Conservation (phyloP, 2,113 vertebrate species). For the Onychostoma macrolepis region DNA sequence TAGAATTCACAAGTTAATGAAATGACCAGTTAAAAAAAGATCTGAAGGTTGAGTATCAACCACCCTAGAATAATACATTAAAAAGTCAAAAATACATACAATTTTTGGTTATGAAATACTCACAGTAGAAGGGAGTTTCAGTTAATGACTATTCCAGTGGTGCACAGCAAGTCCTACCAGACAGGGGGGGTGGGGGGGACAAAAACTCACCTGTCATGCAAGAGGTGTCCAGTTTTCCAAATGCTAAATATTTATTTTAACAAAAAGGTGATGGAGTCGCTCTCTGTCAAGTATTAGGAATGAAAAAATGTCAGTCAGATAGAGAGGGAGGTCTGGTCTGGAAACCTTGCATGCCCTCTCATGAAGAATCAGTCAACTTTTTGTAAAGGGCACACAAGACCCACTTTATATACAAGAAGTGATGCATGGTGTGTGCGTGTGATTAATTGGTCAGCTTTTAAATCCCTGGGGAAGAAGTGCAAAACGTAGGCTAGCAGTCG, state of each 20-base stretch:
- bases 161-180: background rate
- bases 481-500: conserved; percentile 19
- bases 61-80: background rate
- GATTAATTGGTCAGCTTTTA: conserved; percentile 61
- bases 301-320: background rate
- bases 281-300: background rate
- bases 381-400: conserved; percentile 21
- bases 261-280: background rate
- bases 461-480: conserved; percentile 52
- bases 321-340: background rate
- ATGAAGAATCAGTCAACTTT: background rate
- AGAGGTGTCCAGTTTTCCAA: conserved; percentile 13
- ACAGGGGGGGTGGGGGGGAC: background rate
- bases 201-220: conserved; percentile 22
- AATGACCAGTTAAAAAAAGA: background rate
- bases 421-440: conserved; percentile 25
- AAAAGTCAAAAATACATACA: background rate
- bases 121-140: background rate
- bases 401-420: conserved; percentile 34
- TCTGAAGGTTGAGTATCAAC: background rate
- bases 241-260: background rate
- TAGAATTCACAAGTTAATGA: conserved; percentile 20
- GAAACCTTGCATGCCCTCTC: background rate
- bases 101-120: background rate
- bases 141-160: background rate